phyloP scores from a whole-genome alignment of 2,113 vertebrate species.

The Oryctolagus cuniculus region mOryCun1.1 NC_091436.1:166672501-166673000 shows the following conservation, averaged over 20 bases:
- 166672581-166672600: background rate
- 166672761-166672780: accelerated
- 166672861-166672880: background rate
- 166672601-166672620: background rate
- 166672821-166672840: no score
- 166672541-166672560: constrained; percentile 12
- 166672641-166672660: background rate
- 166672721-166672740: no score
- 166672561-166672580: constrained; percentile 38
- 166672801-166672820: accelerated
- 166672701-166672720: accelerated
- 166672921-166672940: background rate
- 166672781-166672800: background rate
- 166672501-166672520: constrained; percentile 48
- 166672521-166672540: constrained; percentile 51
- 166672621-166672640: background rate
- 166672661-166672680: background rate
- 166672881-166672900: accelerated
- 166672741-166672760: background rate
- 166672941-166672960: background rate
- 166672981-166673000: accelerated
- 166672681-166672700: background rate
- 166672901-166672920: background rate
- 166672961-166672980: background rate
- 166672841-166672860: background rate